Percentiles rank a stretch among this genome's conserved stretches.
These are phyloP conservation scores for Parapristionchus giblindavisi DNA, from an alignment of 2,888 invertebrate genomes.

Conservation along the genomic window DNA sequence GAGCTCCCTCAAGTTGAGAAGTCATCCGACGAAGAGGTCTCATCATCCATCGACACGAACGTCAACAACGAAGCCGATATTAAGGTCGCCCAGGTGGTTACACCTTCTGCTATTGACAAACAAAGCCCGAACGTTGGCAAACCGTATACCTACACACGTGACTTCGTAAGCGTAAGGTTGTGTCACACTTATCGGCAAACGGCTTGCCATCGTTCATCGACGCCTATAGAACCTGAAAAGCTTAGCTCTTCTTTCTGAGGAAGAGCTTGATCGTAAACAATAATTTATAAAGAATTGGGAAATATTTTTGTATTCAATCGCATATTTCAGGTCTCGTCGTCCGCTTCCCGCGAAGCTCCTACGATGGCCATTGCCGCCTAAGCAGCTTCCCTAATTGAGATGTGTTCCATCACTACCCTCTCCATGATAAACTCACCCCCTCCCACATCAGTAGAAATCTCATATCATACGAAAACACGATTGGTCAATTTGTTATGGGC, in stretches of 20 bases:
- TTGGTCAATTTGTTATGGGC: slow-evolving; percentile 37
- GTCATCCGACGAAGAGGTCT: neutral
- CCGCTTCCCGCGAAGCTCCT: neutral
- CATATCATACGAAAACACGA: slow-evolving; percentile 31
- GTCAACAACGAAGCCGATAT: slow-evolving; percentile 31
- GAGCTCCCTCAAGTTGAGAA: neutral
- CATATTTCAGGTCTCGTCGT: neutral
- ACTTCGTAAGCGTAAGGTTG: no score
- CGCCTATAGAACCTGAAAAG: no score
- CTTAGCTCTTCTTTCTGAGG: neutral
- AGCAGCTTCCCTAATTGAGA: neutral
- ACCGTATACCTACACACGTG: no score
- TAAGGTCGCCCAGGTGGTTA: slow-evolving; percentile 18
- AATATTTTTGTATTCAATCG: no score
- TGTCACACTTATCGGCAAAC: no score
- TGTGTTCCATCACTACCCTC: neutral
- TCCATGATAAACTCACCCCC: neutral
- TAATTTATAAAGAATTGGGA: no score
- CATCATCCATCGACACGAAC: neutral
- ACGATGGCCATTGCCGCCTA: slow-evolving; percentile 11
- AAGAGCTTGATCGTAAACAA: neutral
- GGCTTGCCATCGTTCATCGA: no score
- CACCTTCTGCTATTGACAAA: no score
- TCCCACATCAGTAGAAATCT: slow-evolving; percentile 27
- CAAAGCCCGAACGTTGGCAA: neutral